Evolutionary conservation across 2,113 vertebrate genomes (phyloP).

Genomic region (Plectropomus leopardus): DNA sequence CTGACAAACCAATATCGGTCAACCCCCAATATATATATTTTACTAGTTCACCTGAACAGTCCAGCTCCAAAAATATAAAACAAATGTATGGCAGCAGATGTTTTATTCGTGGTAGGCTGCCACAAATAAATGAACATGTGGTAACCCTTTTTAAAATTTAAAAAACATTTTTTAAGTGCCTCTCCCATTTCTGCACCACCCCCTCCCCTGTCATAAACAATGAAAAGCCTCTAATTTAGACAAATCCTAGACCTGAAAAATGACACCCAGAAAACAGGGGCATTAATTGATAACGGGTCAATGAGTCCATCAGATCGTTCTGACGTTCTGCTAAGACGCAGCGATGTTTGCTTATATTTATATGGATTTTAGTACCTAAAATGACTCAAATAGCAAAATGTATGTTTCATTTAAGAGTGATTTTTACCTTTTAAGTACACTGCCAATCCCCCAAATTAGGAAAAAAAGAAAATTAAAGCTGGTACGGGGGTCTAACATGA

Average conservation of each 20-base stretch:
- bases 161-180: too few relatives aligned
- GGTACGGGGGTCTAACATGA: background rate
- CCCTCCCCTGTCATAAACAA: too few relatives aligned
- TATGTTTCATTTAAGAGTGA: background rate
- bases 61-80: too few relatives aligned
- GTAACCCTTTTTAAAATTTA: too few relatives aligned
- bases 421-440: background rate
- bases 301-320: background rate
- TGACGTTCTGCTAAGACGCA: background rate
- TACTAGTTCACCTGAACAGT: too few relatives aligned
- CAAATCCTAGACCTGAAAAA: background rate
- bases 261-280: fast-evolving
- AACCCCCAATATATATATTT: too few relatives aligned
- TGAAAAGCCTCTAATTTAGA: background rate
- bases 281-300: background rate
- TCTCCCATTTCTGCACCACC: too few relatives aligned
- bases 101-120: too few relatives aligned
- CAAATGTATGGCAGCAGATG: too few relatives aligned
- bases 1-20: too few relatives aligned
- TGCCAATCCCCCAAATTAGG: background rate
- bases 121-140: too few relatives aligned
- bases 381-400: background rate
- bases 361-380: background rate
- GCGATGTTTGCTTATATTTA: background rate
- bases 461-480: background rate